These are phyloP conservation scores for Carettochelys insculpta DNA, from an alignment of 2,113 vertebrate genomes.

Conservation along the genomic window DNA sequence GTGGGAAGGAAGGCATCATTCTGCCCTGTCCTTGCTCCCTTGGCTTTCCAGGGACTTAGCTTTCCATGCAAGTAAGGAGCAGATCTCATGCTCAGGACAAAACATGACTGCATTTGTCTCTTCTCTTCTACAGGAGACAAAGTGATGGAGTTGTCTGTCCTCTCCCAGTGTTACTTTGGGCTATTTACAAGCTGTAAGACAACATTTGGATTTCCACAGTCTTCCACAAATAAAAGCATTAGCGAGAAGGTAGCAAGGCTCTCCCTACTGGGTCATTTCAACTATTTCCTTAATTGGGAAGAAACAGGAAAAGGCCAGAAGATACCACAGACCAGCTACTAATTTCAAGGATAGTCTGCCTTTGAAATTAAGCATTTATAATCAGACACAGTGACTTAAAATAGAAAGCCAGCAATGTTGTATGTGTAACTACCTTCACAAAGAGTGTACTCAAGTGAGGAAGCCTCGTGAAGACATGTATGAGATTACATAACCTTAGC, in stretches of 20 bases:
- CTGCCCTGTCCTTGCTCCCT: not conserved
- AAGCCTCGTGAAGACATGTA: slow-evolving; percentile 53
- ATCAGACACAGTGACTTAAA: not conserved
- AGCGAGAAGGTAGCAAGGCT: not conserved
- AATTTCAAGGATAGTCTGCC: not conserved
- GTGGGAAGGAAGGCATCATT: not conserved
- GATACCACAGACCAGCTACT: rapidly evolving
- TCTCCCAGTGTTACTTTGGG: not conserved
- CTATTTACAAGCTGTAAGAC: not conserved
- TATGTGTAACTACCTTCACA: not conserved
- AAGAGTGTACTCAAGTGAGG: slow-evolving; percentile 32
- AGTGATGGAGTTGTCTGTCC: not conserved
- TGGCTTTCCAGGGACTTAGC: not conserved
- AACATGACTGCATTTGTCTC: not conserved
- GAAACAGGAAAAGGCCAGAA: not conserved
- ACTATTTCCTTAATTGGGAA: not conserved
- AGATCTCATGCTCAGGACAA: not conserved
- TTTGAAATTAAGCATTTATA: not conserved
- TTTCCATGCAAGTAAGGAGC: not conserved
- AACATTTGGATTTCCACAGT: not conserved
- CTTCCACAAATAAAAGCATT: not conserved
- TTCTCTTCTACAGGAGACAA: not conserved
- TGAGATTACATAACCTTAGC: slow-evolving; percentile 41
- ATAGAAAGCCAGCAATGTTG: not conserved
- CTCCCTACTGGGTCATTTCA: not conserved